Base-by-base conservation (phyloP, 2,113 vertebrate genomes). In the Perca schrenkii region DNA sequence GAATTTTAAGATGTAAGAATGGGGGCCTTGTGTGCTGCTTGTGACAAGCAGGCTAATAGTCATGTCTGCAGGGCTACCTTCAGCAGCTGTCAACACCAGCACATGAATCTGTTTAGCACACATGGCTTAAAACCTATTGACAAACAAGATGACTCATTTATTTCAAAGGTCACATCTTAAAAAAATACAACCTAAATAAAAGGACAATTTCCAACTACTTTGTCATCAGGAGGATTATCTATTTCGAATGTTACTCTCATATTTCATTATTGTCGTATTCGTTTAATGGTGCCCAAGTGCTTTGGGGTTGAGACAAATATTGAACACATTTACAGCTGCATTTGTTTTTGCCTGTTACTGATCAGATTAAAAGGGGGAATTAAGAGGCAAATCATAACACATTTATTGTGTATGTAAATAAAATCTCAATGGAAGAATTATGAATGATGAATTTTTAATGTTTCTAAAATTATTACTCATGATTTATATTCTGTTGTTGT, bases 11-110 rank as follows among this genome's bases (percentile, higher is more conserved):
- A 62, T 71, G 52, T 17, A 11, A 47, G 28, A 79, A 57, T 21
- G 10, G 28, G 34, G 90, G 86, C 79, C 87, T 91, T 86, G 49
- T 70, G 76, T 76, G 53, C 70, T 68, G 66, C 74, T 80, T 88
- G 52, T 86, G 81, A 83, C 22, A 72, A 74, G 73, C 3, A 63
- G 62, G 62, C 74, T 82, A 76, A 47, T 68, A 52, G 64, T 46
- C 57, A 49, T 68, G 60, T 83, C 77, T 80, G 75, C 74, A 64
- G 11, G 65, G 65, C 13, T 66, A 3, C 53, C 49, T 57, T 68
- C 66, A 76, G 69, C 74, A 77, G 81, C 46, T 89, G 80, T 71
- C 77, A 80, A 86, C 67, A 80, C 53, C 66, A 76, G 67, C 79
- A 73, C 47, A 78, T 69, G 25, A 85, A 81, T 71, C 68, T 31